phyloP scores from a whole-genome alignment of 2,113 vertebrate species.

The Apistogramma diplotaenia region DNA sequence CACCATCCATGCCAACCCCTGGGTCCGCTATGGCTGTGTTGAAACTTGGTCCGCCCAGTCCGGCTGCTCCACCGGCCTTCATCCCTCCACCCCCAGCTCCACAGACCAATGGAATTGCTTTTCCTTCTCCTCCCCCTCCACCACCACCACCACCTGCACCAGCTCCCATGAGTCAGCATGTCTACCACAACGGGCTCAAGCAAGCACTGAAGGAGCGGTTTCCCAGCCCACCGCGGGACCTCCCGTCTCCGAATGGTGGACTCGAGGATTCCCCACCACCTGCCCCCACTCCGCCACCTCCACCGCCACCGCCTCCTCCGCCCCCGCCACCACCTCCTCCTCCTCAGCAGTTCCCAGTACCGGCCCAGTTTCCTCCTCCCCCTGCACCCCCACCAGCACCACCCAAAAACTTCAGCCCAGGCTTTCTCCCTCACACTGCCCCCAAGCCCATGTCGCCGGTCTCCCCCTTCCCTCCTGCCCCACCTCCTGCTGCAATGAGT shows the following conservation, averaged over 20 bases:
- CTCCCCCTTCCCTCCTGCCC: conserved; percentile 63
- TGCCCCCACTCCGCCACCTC: conserved; percentile 58
- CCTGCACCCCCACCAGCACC: conserved; percentile 74
- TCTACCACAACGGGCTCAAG: conserved; percentile 52
- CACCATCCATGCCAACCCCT: conserved; percentile 75
- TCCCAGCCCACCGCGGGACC: conserved; percentile 78
- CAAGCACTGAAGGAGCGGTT: conserved; percentile 75
- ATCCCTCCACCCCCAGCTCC: conserved; percentile 71
- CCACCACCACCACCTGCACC: conserved; percentile 53
- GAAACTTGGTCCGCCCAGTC: conserved; percentile 75
- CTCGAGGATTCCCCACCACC: conserved; percentile 64
- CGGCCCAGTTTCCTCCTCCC: conserved; percentile 70
- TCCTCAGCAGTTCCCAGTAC: conserved; percentile 42
- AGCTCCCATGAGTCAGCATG: conserved; percentile 7
- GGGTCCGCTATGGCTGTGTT: conserved; percentile 87
- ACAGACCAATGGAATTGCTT: conserved; percentile 23
- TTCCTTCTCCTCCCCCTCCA: conserved; percentile 76
- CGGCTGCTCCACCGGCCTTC: conserved; percentile 66
- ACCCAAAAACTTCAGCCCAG: conserved; percentile 77
- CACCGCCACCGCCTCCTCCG: conserved; percentile 68
- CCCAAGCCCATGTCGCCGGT: conserved; percentile 73
- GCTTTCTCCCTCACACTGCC: conserved; percentile 69
- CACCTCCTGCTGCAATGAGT: conserved; percentile 39
- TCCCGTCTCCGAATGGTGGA: conserved; percentile 24
- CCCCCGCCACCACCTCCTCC: conserved; percentile 59